A percentile compares a stretch with the other conserved stretches of the same genome.
Conservation (phyloP, 2,797 vertebrate genomes). For the Malacoctenus gilli region DNA sequence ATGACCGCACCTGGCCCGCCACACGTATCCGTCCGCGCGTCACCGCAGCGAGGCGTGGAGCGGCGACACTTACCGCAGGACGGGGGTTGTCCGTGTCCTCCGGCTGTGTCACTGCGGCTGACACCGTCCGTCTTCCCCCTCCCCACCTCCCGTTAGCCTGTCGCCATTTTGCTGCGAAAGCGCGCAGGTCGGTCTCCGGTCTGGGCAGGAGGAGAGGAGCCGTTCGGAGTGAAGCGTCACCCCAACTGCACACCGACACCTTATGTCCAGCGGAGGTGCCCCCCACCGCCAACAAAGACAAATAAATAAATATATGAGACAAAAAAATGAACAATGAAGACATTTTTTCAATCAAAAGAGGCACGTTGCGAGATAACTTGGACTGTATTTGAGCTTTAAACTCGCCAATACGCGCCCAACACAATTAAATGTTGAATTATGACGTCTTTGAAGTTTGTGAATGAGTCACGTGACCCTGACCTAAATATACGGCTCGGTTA, state of each 20-base stretch:
- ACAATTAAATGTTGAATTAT: no score
- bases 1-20: conserved; percentile 20
- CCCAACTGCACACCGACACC: conserved; percentile 27
- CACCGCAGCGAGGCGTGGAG: not conserved
- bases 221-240: conserved; percentile 36
- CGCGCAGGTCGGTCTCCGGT: conserved; percentile 75
- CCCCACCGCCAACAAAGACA: not conserved
- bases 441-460: not conserved
- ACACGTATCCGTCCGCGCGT: conserved; percentile 21
- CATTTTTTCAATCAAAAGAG: no score
- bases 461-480: conserved; percentile 5
- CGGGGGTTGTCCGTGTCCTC: conserved; percentile 32
- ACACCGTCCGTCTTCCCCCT: conserved; percentile 54
- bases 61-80: conserved; percentile 47
- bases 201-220: conserved; percentile 50
- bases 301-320: not conserved
- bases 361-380: no score
- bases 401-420: no score
- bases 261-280: not conserved
- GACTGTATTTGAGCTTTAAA: no score
- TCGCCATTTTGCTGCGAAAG: conserved; percentile 81
- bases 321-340: not conserved
- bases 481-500: not conserved
- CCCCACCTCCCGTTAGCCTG: conserved; percentile 62
- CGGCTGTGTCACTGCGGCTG: conserved; percentile 54